Conservation (phyloP, 37 sponge, comb jelly and placozoan species). For the Beroe forskalii region DNA sequence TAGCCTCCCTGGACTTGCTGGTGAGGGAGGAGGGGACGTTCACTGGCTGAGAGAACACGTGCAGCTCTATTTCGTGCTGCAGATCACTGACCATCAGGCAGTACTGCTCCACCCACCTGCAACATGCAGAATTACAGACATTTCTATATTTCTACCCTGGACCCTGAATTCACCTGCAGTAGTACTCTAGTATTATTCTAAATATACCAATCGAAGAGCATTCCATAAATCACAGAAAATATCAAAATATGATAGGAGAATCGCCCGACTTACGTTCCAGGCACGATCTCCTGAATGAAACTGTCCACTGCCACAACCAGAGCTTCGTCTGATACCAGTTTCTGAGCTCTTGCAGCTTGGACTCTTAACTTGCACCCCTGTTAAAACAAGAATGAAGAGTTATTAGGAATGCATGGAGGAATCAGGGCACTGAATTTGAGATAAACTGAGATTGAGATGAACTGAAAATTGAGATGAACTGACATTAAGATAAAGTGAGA, state of each 20-base stretch:
- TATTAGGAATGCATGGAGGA: too few relatives aligned
- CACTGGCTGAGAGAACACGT: conserved; percentile 60
- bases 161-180: too few relatives aligned
- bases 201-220: too few relatives aligned
- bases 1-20: not conserved
- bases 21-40: conserved; percentile 39
- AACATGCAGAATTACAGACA: not conserved
- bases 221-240: too few relatives aligned
- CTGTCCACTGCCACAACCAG: conserved; percentile 16
- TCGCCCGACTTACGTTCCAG: conserved; percentile 51
- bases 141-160: not conserved
- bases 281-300: not conserved
- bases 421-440: too few relatives aligned
- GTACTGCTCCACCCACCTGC: conserved; percentile 62
- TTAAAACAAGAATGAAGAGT: too few relatives aligned
- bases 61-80: conserved; percentile 56
- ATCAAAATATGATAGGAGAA: too few relatives aligned
- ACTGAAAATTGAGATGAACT: too few relatives aligned
- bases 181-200: too few relatives aligned
- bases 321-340: not conserved
- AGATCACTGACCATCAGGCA: conserved; percentile 40
- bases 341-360: conserved; percentile 42
- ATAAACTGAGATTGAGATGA: too few relatives aligned
- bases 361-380: not conserved
- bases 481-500: too few relatives aligned